phyloP scores from a whole-genome alignment of 2,797 vertebrate genomes.

The Pipistrellus pygmaeus region DNA sequence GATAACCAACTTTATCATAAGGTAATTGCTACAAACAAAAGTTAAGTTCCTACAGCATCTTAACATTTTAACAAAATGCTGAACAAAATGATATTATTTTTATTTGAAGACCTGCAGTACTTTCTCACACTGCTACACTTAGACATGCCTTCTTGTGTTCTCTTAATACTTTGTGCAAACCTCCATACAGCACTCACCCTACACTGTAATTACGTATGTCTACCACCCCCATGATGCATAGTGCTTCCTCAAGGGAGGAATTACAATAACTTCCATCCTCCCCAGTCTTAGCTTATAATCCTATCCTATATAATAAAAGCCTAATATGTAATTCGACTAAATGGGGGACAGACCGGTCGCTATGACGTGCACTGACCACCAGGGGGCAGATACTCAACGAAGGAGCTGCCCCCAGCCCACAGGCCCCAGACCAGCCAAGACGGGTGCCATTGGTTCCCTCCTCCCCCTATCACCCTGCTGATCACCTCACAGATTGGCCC shows the following conservation, averaged over 20 bases:
- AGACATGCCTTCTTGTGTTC: not conserved
- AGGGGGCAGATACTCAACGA: no score
- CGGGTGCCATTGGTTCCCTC: no score
- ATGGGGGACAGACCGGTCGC: no score
- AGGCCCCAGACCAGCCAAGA: no score
- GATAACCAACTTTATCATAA: not conserved
- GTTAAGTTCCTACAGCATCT: not conserved
- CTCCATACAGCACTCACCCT: not conserved
- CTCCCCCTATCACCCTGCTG: no score
- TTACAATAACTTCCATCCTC: not conserved
- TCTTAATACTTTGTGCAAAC: not conserved
- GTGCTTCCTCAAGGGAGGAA: conserved; percentile 25
- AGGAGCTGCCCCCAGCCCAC: no score
- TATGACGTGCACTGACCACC: no score
- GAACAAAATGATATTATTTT: not conserved
- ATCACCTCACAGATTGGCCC: no score
- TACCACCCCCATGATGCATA: not conserved
- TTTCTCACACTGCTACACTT: not conserved
- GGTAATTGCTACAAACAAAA: not conserved
- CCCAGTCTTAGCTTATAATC: not conserved
- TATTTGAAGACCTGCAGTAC: not conserved
- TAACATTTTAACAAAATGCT: not conserved
- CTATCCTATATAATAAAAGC: no score
- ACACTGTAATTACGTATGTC: not conserved
- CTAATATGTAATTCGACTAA: no score